Percentiles rank a stretch among this genome's conserved stretches.
These are phyloP conservation scores for Cantharis flavilabris DNA, from an alignment of 2,888 invertebrate species.

Conservation along the genomic window DNA sequence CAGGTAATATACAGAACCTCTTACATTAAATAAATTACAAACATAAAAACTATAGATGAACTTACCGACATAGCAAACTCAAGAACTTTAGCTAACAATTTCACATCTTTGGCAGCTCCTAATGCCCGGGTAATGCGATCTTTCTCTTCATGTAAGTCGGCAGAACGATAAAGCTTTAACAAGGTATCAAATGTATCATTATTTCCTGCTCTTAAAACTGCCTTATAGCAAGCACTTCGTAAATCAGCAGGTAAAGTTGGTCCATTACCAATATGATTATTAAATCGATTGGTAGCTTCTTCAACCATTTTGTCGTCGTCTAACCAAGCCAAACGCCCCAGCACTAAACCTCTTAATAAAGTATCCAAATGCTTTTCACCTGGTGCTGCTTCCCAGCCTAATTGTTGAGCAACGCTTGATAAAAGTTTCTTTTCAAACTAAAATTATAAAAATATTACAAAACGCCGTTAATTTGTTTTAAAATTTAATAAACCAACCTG, in stretches of 20 bases:
- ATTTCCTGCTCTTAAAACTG: conserved; percentile 73
- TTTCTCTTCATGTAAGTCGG: conserved; percentile 92
- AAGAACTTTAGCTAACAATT: conserved; percentile 73
- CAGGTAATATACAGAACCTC: no score
- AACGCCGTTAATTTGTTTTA: neutral
- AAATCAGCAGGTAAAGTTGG: conserved; percentile 80
- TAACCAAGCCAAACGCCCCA: conserved; percentile 80
- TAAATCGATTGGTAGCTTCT: conserved; percentile 76
- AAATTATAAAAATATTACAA: conserved; percentile 1
- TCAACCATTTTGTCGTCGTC: conserved; percentile 77
- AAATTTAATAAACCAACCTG: conserved; percentile 42
- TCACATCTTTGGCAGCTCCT: conserved; percentile 76
- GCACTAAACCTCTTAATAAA: conserved; percentile 80
- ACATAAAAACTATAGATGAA: neutral
- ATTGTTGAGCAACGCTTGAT: conserved; percentile 68
- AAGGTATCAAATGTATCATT: conserved; percentile 74
- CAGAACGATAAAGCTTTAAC: conserved; percentile 78
- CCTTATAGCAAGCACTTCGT: conserved; percentile 84
- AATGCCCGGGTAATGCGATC: conserved; percentile 85
- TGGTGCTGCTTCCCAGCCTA: conserved; percentile 85
- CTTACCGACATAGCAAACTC: conserved; percentile 66
- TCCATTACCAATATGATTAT: conserved; percentile 67
- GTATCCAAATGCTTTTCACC: conserved; percentile 88
- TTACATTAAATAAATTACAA: neutral
- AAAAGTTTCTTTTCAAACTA: conserved; percentile 75